Evolutionary conservation across 2,888 invertebrate species (phyloP), one percentile per base, ranked within the genome.

Genomic region (Apodemia zela): DNA sequence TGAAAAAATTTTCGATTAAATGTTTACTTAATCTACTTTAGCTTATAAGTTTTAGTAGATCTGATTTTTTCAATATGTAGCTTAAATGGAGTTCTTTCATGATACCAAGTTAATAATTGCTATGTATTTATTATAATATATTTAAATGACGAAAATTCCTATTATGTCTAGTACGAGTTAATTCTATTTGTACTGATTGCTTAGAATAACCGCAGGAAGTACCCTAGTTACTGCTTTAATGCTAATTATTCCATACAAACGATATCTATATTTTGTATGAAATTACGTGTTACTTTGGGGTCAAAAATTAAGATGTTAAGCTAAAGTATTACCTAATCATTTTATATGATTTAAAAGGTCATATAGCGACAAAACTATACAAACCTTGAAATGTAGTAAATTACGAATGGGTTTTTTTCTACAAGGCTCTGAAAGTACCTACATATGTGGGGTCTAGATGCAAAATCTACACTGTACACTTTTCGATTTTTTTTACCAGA

Each of bases 371-470:
- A n/a, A 45, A 45, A 13, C n/a, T 45, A 45, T 45, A 45, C 45
- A 45, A 45, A 45, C n/a, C n/a, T 45, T 45, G 45, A 45, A 45
- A 45, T 45, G n/a, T 45, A 45, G 45, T 45, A 45, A 45, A 45
- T 45, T 45, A 45, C 45, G 15, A 45, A 45, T 45, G n/a, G 45
- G 10, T 45, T 45, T 45, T 45, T 45, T 45, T 45, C 45, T 45
- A 45, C 15, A 45, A 45, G 45, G 45, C 7, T 45, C n/a, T 45
- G 45, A 45, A 35, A 35, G 35, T 35, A 35, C 35, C 35, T 35
- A 35, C 35, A 35, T 35, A 35, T 35, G 33, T 33, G 21, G 15
- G 29, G 13, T 81, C 65, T 29, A 29, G 25, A 29, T 29, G 25
- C 25, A 29, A 29, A 29, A 29, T 4, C 25, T 29, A 5, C 25